Evolutionary conservation across 1,140 invertebrate genomes (phyloP).

Genomic region (Leptopilina clavipes): DNA sequence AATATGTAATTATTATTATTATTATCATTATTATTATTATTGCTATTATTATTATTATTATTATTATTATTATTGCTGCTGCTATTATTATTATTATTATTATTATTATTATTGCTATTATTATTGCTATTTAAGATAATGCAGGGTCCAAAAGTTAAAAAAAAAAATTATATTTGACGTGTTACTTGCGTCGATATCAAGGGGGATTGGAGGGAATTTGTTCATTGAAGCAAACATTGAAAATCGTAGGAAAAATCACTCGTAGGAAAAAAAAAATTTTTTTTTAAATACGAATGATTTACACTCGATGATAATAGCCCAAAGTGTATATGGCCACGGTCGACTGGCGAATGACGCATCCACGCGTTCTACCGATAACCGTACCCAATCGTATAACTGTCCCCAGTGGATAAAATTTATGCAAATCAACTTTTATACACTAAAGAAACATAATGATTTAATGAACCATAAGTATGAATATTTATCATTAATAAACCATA

Average conservation of each 20-base stretch:
- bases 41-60: no score
- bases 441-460: no score
- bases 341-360: conserved; percentile 30
- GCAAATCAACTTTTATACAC: background rate
- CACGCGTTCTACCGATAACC: conserved; percentile 13
- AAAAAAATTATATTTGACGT: background rate
- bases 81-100: no score
- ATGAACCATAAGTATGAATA: no score
- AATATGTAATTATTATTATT: no score
- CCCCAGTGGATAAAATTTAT: background rate
- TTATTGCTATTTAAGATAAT: no score
- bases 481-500: no score
- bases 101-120: no score
- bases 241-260: background rate
- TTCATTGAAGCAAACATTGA: background rate
- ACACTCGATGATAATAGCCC: conserved; percentile 10
- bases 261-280: background rate
- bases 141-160: background rate
- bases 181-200: background rate
- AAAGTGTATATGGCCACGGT: background rate
- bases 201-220: background rate
- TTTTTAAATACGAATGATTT: background rate
- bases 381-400: background rate
- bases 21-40: no score
- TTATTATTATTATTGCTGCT: no score